Conservation (phyloP, 2,113 vertebrate species). For the Scolopax mira region DNA sequence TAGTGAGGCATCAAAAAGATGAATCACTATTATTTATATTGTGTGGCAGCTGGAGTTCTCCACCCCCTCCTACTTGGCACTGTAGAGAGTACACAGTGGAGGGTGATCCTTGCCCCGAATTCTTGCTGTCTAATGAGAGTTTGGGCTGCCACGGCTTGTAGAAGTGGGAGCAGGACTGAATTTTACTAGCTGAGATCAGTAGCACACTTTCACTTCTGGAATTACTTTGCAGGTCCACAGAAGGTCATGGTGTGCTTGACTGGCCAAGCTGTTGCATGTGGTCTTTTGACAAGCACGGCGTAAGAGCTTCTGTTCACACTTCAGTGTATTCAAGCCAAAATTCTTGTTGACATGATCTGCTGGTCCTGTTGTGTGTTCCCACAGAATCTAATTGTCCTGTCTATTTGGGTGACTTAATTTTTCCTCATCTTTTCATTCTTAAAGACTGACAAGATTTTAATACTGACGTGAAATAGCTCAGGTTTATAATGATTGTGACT, state of each 20-base stretch:
- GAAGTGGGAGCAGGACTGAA: not conserved
- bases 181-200: not conserved
- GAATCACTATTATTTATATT: not conserved
- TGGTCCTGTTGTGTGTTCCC: not conserved
- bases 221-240: not conserved
- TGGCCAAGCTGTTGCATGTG: not conserved
- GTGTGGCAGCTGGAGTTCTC: not conserved
- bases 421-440: not conserved
- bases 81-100: not conserved
- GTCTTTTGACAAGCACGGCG: not conserved
- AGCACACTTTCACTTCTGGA: not conserved
- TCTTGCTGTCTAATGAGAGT: not conserved
- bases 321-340: not conserved
- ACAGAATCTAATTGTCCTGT: not conserved
- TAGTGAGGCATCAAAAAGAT: conserved; percentile 7
- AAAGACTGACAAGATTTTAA: not conserved
- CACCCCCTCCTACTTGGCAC: not conserved
- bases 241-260: not conserved
- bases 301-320: not conserved
- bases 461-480: not conserved
- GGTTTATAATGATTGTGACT: not conserved
- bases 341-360: not conserved
- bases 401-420: not conserved
- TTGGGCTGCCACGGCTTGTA: not conserved
- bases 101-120: not conserved